Evolutionary conservation across 1,140 invertebrate genomes (phyloP), one percentile per base, ranked within the genome.

Genomic region (Pseudomyrmex flavicornis): DNA sequence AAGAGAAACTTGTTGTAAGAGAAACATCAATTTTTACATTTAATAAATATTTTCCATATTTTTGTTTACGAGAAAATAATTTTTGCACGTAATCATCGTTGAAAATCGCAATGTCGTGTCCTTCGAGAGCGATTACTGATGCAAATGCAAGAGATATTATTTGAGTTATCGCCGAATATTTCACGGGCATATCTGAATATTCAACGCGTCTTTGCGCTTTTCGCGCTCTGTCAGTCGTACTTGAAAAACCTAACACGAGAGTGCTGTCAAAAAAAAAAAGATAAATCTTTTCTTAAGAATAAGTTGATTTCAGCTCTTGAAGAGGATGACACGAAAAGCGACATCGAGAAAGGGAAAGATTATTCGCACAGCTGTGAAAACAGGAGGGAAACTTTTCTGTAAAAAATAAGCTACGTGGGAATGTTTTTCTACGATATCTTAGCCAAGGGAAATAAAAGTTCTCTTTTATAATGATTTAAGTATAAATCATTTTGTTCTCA

Each of bases 381-480:
- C 8, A n/a, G 2, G 12, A 69, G 13, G 12, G 15, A 8, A 1
- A 15, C 58, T 26, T 26, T 26, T 7, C 17, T n/a, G 0, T 1
- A 10, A 46, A 35, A 35, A 35, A 35, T 35, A 44, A 35, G 35
- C 1, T 12, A 7, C 20, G 35, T 8, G 4, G 15, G 17, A 2
- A 58, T 79, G 17, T 69, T 58, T 58, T 69, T 22, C 9, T 13
- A 56, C 68, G 17, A 58, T 79, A 59, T 69, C 13, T 66, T 20
- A 35, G 10, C 12, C 9, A 8, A 52, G 61, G 26, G 9, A 13
- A 58, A 79, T 22, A 35, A 35, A 7, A 0, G 26, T 46, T 26
- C 17, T 13, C 1, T 56, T 69, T 68, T 2, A 10, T 2, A 10
- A 12, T n/a, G 50, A 20, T 17, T 65, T 13, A 10, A 65, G 20